phyloP scores from a whole-genome alignment of 2,888 invertebrate species.

The Hecatera dysodea region DNA sequence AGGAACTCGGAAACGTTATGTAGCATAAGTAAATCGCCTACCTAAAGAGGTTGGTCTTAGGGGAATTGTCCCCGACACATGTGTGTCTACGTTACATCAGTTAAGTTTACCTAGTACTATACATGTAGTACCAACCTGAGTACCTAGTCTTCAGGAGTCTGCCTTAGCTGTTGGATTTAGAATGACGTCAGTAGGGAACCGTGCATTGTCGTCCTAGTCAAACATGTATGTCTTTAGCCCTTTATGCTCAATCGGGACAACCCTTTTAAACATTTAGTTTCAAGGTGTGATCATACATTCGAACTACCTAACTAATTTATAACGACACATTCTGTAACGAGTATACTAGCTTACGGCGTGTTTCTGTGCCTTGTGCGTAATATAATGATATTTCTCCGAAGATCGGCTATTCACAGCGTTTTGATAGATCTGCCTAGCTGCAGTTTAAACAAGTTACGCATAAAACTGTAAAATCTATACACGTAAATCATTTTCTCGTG shows the following conservation, averaged over 20 bases:
- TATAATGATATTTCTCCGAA: conserved; percentile 18
- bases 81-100: no score
- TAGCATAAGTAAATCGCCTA: not conserved
- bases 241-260: not conserved
- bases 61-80: no score
- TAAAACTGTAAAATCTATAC: conserved; percentile 8
- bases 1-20: no score
- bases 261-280: no score
- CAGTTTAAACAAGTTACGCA: conserved; percentile 17
- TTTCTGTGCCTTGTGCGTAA: not conserved
- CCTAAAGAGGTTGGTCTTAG: no score
- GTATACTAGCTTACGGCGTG: not conserved
- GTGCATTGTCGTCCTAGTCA: not conserved
- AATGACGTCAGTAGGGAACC: not conserved
- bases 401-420: conserved; percentile 2
- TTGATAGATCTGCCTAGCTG: conserved; percentile 16
- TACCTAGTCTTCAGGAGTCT: no score
- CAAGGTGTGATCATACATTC: no score
- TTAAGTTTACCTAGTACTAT: no score
- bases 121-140: no score
- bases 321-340: not conserved
- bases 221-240: no score
- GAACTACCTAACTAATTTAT: not conserved
- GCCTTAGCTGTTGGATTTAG: not conserved
- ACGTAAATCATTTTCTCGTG: conserved; percentile 9